These are phyloP conservation scores for Pseudorhombus dupliciocellatus DNA, from an alignment of 2,113 vertebrate species.

Conservation along the genomic window DNA sequence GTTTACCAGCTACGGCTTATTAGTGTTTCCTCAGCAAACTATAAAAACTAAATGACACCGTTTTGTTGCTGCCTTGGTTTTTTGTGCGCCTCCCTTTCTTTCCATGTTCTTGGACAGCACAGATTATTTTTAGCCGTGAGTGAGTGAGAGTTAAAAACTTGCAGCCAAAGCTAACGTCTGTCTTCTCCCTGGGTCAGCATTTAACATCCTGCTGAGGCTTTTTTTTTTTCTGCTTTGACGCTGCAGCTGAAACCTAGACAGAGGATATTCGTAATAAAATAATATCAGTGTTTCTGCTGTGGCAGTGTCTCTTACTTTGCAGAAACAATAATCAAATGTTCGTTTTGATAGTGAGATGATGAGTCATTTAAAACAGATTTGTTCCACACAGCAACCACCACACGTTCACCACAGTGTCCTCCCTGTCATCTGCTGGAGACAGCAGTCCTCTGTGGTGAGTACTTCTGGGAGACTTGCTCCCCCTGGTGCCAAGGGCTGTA, in stretches of 20 bases:
- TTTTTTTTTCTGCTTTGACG: constrained; percentile 34
- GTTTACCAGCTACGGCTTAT: constrained; percentile 74
- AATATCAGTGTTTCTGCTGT: constrained; percentile 10
- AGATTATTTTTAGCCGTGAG: constrained; percentile 69
- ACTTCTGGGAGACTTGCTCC: constrained; percentile 80
- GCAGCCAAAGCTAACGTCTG: constrained; percentile 64
- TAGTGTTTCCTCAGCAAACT: constrained; percentile 73
- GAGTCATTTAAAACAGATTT: constrained; percentile 9
- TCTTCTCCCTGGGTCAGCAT: constrained; percentile 70
- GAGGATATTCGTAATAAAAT: constrained; percentile 30
- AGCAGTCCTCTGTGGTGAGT: not conserved
- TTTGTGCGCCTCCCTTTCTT: constrained; percentile 61
- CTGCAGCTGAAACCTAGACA: constrained; percentile 23
- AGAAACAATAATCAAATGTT: constrained; percentile 26
- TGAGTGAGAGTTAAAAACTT: constrained; percentile 61
- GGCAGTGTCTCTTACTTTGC: constrained; percentile 13
- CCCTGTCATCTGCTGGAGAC: not conserved
- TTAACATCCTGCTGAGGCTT: constrained; percentile 55
- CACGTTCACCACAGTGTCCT: constrained; percentile 24
- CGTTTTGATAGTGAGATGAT: constrained; percentile 28
- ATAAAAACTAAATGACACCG: constrained; percentile 77
- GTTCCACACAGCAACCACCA: constrained; percentile 32
- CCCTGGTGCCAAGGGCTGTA: constrained; percentile 75
- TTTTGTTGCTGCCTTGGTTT: constrained; percentile 68
- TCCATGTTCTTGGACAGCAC: constrained; percentile 68